Evolutionary conservation across 1,140 invertebrate species (phyloP).

Genomic region (Drosophila rhopaloa): DNA sequence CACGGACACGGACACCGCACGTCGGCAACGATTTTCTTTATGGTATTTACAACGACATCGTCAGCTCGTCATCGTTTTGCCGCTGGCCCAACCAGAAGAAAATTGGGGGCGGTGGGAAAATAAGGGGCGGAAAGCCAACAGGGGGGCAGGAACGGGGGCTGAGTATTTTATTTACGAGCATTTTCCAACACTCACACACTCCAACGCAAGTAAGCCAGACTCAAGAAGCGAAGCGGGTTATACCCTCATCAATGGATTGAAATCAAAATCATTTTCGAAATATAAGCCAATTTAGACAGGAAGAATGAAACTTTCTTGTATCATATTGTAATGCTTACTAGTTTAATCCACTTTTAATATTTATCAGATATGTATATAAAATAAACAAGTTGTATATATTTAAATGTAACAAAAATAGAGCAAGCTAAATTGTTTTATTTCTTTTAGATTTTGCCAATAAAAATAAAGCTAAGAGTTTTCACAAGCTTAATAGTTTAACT

Average conservation of each 20-base stretch:
- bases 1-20: conserved; percentile 31
- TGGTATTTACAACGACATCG: conserved; percentile 77
- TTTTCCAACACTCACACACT: conserved; percentile 18
- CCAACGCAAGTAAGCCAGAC: not conserved
- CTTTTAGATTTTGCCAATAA: too few species aligned
- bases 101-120: conserved; percentile 14
- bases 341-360: too few species aligned
- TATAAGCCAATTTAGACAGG: too few species aligned
- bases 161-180: conserved; percentile 47
- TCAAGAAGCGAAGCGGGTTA: not conserved
- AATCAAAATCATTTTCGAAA: not conserved
- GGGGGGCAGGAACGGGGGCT: too few species aligned
- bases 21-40: conserved; percentile 75
- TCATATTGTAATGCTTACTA: too few species aligned
- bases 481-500: too few species aligned
- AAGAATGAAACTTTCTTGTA: too few species aligned
- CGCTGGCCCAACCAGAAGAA: conserved; percentile 47
- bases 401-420: too few species aligned
- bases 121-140: not conserved
- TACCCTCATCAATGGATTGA: not conserved
- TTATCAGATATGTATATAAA: too few species aligned
- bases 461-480: too few species aligned
- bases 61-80: conserved; percentile 75
- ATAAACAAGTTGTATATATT: too few species aligned
- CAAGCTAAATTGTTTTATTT: not conserved